Base-by-base conservation (phyloP, 2,113 vertebrate species). In the Porphyrio hochstetteri region DNA sequence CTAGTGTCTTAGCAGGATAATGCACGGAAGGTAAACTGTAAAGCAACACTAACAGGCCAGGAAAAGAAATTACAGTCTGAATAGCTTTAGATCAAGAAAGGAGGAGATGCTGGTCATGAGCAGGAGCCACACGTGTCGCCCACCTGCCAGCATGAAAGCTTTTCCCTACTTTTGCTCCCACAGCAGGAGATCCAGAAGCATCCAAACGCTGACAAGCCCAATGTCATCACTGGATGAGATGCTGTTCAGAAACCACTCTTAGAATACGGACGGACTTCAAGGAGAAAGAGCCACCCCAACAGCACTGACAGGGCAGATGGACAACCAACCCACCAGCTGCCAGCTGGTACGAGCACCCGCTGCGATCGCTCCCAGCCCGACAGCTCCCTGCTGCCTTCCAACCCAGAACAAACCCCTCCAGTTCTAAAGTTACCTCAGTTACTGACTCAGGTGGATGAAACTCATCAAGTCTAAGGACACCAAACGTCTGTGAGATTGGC, bases 1-100 rank as follows among this genome's bases (percentile, higher is more conserved):
- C 3, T 28, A 97, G 76, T 92, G 92, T 95, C 95, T 97, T 96
- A 94, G 88, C 84, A 96, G 96, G 97, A 95, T 93, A 93, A 96
- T 96, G 82, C 91, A 94, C 56, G 92, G 91, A 94, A 96, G 93
- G 88, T 89, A 94, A 89, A 97, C 79, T 86, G 94, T 72, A 94
- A 93, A 94, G 86, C 82, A 97, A 96, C 38, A 88, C 64, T 61
- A 77, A 79, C 42, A 86, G 69, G 69, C 57, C 82, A 95, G 76
- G 67, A 95, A 93, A 95, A 93, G 71, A 92, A 74, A 93, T 71
- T 19, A 60, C 35, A 94, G 59, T 95, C 82, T 79, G 86, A 82
- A 93, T 75, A 86, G 83, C 69, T 92, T 97, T 79, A 92, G 76
- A 82, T 57, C 33, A 35, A 95, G 89, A 95, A 95, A 3, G 46